Base-by-base conservation (phyloP, 2,888 invertebrate genomes). In the Rugalucina vietnamica region DNA sequence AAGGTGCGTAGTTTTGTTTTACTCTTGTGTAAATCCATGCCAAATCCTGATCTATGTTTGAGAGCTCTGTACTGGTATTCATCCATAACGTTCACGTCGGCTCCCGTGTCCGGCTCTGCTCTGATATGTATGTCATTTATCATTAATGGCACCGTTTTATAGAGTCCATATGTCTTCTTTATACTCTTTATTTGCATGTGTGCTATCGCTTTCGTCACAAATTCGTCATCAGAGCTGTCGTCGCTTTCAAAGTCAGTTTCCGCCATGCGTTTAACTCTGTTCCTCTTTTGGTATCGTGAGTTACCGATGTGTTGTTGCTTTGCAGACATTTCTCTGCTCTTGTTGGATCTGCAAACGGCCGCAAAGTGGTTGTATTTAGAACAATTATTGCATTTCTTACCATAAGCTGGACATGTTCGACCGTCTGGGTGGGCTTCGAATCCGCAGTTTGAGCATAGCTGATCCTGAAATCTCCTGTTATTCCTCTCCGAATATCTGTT, bases 1-100 rank as follows among this genome's bases (percentile, higher is more conserved):
- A 77, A 24, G 18, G 77, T 70, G 14, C 70, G 39, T 10, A 77
- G 77, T 21, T 49, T 65, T 27, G 34, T 49, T 39, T 24, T 43
- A 32, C 70, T 70, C 32, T 43, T 69, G 34, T 36, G 29, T 4
- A 77, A 49, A n/a, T 29, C 24, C 34, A 39, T 69, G 39, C 24
- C 50, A n/a, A 36, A 21, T n/a, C 32, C n/a, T 21, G 80, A 70
- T 36, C 70, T 29, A 12, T 70, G 34, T 8, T 24, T 8, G 10
- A 27, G 34, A 32, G 70, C 70, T 77, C 71, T 84, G 49, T 57
- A 70, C 14, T 77, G 43, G 32, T 32, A 24, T 32, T 77, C 77
- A 34, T 77, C 70, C 77, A 70, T 77, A 12, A 60, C 27, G 34
- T 76, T 76, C 29, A 76, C 65, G 39, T 76, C 76, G 34, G 76